A percentile compares a stretch with the other conserved stretches of the same genome.
These are phyloP conservation scores for Sapayoa aenigma DNA, from an alignment of 2,113 vertebrate genomes.

Conservation along the genomic window DNA sequence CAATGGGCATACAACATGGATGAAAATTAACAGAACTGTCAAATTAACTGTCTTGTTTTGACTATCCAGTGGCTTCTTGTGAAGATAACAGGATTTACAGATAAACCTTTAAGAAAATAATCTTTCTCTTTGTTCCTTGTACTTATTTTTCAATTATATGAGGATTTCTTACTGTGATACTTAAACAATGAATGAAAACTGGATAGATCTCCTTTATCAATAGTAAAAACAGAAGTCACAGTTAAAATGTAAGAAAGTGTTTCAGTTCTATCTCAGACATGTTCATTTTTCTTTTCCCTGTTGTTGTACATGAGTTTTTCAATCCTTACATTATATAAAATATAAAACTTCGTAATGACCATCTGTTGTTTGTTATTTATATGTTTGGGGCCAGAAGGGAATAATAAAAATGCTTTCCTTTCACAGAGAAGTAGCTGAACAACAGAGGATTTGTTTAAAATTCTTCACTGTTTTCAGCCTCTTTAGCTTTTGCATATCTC, in stretches of 20 bases:
- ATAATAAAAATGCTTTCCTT: not conserved
- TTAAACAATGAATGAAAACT: not conserved
- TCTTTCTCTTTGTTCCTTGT: not conserved
- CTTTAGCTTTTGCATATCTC: not conserved
- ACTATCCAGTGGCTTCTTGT: not conserved
- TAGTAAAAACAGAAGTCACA: not conserved
- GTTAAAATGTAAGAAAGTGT: not conserved
- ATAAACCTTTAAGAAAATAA: not conserved
- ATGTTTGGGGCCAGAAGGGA: not conserved
- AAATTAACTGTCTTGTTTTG: not conserved
- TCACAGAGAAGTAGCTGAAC: not conserved
- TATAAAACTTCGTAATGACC: not conserved
- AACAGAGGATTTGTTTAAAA: not conserved
- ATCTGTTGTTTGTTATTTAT: constrained; percentile 26
- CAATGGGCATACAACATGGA: not conserved
- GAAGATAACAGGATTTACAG: not conserved
- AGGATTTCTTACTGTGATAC: not conserved
- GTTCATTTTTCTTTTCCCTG: not conserved
- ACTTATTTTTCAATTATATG: not conserved
- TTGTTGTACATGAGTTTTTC: not conserved
- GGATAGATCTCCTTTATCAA: not conserved
- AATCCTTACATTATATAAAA: not conserved
- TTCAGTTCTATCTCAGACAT: not conserved
- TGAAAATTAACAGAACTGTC: not conserved
- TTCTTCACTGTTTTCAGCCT: not conserved